A percentile compares a stretch with the other conserved stretches of the same genome.
These are phyloP conservation scores for Lindbergichthys nudifrons DNA, from an alignment of 2,797 vertebrate species.

Conservation along the genomic window DNA sequence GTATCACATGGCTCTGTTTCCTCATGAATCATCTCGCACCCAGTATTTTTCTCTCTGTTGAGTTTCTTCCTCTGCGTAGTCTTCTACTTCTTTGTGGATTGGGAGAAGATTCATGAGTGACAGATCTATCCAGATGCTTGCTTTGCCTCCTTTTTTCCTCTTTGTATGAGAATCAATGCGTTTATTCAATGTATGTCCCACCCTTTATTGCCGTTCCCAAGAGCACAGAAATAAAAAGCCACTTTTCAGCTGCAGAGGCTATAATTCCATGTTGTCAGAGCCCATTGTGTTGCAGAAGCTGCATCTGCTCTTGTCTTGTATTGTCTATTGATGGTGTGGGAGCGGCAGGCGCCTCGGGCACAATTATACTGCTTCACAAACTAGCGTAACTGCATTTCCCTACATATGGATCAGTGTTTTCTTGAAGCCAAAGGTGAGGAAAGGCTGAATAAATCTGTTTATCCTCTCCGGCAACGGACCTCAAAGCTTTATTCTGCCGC, in stretches of 20 bases:
- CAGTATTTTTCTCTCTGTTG: constrained; percentile 33
- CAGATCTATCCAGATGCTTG: constrained; percentile 56
- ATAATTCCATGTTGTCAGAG: constrained; percentile 80
- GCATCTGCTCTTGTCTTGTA: constrained; percentile 70
- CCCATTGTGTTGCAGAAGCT: constrained; percentile 72
- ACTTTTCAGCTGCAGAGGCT: constrained; percentile 72
- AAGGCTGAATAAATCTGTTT: constrained; percentile 68
- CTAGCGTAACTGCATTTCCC: constrained; percentile 57
- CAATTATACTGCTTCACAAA: constrained; percentile 71
- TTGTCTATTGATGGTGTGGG: constrained; percentile 72
- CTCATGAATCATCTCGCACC: constrained; percentile 53
- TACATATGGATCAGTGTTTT: constrained; percentile 63
- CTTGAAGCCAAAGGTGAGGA: constrained; percentile 63
- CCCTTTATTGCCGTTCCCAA: constrained; percentile 60
- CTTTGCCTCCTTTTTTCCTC: constrained; percentile 43
- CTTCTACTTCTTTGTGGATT: constrained; percentile 41
- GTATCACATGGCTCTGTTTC: constrained; percentile 45
- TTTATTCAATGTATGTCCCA: constrained; percentile 60
- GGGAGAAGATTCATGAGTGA: constrained; percentile 33
- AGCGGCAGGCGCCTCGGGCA: constrained; percentile 63
- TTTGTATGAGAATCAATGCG: constrained; percentile 58
- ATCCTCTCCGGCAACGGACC: constrained; percentile 48
- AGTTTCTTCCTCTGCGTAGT: constrained; percentile 30
- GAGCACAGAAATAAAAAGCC: constrained; percentile 64
- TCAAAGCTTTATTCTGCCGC: constrained; percentile 55